Evolutionary conservation across 2,797 vertebrate species (phyloP).

Genomic region (Catostomus latipinnis): DNA sequence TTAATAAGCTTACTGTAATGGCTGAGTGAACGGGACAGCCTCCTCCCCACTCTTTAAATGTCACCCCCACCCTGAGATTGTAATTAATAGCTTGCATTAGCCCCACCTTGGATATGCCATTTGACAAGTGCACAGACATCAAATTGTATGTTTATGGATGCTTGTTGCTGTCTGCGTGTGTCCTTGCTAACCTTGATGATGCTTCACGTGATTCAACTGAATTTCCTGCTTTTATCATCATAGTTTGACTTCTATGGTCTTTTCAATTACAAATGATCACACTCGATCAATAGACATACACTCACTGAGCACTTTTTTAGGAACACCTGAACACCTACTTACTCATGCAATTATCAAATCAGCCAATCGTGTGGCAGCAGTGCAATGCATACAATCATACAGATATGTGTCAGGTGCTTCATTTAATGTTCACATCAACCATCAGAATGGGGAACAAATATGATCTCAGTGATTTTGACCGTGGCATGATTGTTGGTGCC

Average conservation of each 20-base stretch:
- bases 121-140: neutral
- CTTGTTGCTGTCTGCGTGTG: neutral
- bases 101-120: slow-evolving; percentile 53
- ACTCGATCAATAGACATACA: neutral
- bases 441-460: too few relatives aligned
- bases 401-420: too few relatives aligned
- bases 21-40: slow-evolving; percentile 4
- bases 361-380: too few relatives aligned
- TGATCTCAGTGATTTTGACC: too few relatives aligned
- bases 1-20: slow-evolving; percentile 17
- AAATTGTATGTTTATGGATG: neutral
- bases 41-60: slow-evolving; percentile 63
- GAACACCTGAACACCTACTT: too few relatives aligned
- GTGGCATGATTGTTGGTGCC: too few relatives aligned
- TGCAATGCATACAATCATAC: too few relatives aligned
- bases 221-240: neutral
- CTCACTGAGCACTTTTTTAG: too few relatives aligned
- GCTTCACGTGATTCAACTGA: neutral
- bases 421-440: too few relatives aligned
- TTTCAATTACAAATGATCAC: neutral
- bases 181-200: neutral
- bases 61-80: slow-evolving; percentile 63
- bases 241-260: neutral
- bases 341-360: too few relatives aligned
- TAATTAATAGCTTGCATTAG: slow-evolving; percentile 72